Percentiles rank a stretch among this genome's conserved stretches.
These are phyloP conservation scores for Lagorchestes hirsutus DNA, from an alignment of 2,797 vertebrate genomes.

Conservation along the genomic window DNA sequence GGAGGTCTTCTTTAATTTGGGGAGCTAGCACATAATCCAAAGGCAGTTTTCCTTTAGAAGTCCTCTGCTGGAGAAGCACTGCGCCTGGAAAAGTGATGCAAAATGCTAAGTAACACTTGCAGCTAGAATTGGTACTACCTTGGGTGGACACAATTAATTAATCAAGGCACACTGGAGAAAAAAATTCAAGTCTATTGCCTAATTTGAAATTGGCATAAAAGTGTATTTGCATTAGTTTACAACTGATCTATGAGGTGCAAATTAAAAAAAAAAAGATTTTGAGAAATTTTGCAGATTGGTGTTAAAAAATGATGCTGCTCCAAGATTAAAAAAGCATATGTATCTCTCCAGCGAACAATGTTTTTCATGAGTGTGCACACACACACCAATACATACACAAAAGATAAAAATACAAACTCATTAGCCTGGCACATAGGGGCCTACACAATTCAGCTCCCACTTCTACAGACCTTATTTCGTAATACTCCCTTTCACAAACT, in stretches of 20 bases:
- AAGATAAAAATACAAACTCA: background rate
- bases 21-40: constrained; percentile 89
- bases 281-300: constrained; percentile 30
- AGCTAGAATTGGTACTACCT: constrained; percentile 78
- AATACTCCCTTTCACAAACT: background rate
- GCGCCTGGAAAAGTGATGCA: constrained; percentile 87
- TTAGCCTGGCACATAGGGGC: background rate
- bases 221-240: constrained; percentile 18
- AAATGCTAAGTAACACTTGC: constrained; percentile 75
- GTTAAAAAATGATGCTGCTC: constrained; percentile 51
- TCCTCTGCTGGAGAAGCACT: constrained; percentile 89
- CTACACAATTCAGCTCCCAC: background rate
- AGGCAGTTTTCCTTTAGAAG: constrained; percentile 84
- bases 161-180: constrained; percentile 77
- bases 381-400: background rate
- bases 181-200: constrained; percentile 72
- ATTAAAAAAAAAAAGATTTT: constrained; percentile 13
- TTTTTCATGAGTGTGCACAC: background rate
- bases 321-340: constrained; percentile 42
- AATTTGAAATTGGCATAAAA: constrained; percentile 63
- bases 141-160: constrained; percentile 82
- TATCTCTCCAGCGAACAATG: background rate
- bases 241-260: constrained; percentile 12
- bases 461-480: background rate
- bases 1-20: constrained; percentile 88